Conservation (phyloP, 1,140 invertebrate species). For the Cephus cinctus region DNA sequence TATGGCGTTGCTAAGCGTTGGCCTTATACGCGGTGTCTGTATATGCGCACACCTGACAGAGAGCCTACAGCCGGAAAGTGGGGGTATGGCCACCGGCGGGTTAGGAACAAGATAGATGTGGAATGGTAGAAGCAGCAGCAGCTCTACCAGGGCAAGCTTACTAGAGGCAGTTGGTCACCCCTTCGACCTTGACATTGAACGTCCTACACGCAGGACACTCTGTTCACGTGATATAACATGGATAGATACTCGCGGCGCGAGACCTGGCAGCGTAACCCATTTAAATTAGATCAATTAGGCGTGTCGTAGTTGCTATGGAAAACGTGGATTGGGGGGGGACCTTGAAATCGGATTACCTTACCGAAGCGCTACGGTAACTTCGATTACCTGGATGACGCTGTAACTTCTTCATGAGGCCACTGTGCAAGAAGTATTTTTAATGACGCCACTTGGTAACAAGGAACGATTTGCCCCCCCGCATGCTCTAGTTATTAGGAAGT, state of each 20-base stretch:
- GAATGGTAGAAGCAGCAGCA: slow-evolving; percentile 3
- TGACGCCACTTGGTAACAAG: no score
- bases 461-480: no score
- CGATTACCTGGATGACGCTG: no score
- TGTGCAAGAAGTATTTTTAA: no score
- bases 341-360: no score
- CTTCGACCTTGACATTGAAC: slow-evolving; percentile 41
- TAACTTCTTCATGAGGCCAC: no score
- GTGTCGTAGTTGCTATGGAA: no score
- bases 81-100: not conserved
- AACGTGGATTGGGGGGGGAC: no score
- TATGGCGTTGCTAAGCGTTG: slow-evolving; percentile 29
- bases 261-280: slow-evolving; percentile 5
- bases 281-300: slow-evolving; percentile 2
- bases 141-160: slow-evolving; percentile 20
- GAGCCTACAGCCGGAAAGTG: not conserved
- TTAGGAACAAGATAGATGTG: not conserved
- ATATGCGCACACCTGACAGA: no score
- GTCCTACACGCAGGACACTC: slow-evolving; percentile 3
- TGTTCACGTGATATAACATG: no score
- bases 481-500: no score
- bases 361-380: no score
- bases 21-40: not conserved
- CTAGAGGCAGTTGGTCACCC: slow-evolving; percentile 6
- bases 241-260: not conserved